These are phyloP conservation scores for Avahi laniger DNA, from an alignment of 2,797 vertebrate genomes.

Conservation along the genomic window DNA sequence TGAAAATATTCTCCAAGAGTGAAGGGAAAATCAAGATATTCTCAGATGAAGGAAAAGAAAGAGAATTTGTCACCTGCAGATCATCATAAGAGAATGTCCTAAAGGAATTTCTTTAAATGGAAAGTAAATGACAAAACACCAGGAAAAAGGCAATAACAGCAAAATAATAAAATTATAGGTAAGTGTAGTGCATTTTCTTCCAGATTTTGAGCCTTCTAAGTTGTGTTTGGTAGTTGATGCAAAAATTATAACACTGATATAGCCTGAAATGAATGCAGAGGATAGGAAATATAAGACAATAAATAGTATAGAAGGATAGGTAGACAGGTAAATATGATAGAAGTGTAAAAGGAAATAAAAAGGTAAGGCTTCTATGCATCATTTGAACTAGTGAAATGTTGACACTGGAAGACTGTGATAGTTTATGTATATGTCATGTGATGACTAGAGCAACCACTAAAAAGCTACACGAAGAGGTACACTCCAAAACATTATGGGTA, in stretches of 20 bases:
- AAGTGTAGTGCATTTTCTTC: background rate
- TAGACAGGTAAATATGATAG: background rate
- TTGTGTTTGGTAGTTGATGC: background rate
- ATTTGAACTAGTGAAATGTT: background rate
- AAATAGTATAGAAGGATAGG: background rate
- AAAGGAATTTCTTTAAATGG: background rate
- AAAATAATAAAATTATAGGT: background rate
- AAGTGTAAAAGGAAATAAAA: background rate
- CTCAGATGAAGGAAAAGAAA: background rate
- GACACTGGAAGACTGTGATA: background rate
- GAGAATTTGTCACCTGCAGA: background rate
- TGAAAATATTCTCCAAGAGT: background rate
- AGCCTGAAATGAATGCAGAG: background rate
- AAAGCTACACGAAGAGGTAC: background rate
- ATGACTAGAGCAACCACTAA: background rate
- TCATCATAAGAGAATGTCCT: background rate
- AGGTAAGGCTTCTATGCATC: background rate
- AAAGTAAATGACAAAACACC: background rate
- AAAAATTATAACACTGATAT: background rate
- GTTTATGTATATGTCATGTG: background rate
- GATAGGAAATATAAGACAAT: background rate
- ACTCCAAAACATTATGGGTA: background rate
- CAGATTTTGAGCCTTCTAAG: background rate
- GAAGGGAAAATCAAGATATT: background rate
- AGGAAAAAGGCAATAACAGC: background rate